Base-by-base conservation (phyloP, 2,113 vertebrate genomes). In the Catharus bicknelli region DNA sequence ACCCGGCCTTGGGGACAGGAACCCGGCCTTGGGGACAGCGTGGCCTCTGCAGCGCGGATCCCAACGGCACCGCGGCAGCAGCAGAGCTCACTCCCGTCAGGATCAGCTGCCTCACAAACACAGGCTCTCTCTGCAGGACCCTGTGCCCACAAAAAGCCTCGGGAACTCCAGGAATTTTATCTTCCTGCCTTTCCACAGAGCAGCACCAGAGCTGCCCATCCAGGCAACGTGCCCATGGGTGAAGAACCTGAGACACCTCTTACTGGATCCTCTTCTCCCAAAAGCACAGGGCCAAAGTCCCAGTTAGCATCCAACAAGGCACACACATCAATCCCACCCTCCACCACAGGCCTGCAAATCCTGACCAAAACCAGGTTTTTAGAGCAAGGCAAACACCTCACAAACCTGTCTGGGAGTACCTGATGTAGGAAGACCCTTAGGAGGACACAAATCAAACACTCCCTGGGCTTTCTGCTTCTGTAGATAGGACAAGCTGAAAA, bases 211-310 rank as follows among this genome's bases (percentile, higher is more conserved):
- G 17, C 51, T 22, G 32, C 48, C 48, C 10, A 0, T 5, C 6
- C 1, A 0, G 4, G 23, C 21, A 18, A 18, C 1, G 2, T 0
- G 0, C 30, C 42, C 8, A 3, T 0, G 0, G 62, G 50, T 9
- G 61, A 59, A 36, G 16, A 16, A 14, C 54, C 0, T 0, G 34
- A 55, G 63, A 5, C 0, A 4, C 16, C 1, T 13, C 47, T 50
- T 51, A 30, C 68, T 7, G 11, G 1, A 19, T 6, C 5, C 25
- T 38, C 32, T 23, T 16, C 55, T 50, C 34, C 51, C 19, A 0
- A 19, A 25, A 58, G 19, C 68, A 25, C 38, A 14, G 40, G 38
- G 68, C 38, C 50, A 22, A 62, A 66, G 30, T n/a, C 21, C 15
- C 14, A 7, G 22, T 4, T 15, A 11, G 23, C 40, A 42, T 21